phyloP scores from a whole-genome alignment of 2,888 invertebrate genomes.

The Microplitis manilae region DNA sequence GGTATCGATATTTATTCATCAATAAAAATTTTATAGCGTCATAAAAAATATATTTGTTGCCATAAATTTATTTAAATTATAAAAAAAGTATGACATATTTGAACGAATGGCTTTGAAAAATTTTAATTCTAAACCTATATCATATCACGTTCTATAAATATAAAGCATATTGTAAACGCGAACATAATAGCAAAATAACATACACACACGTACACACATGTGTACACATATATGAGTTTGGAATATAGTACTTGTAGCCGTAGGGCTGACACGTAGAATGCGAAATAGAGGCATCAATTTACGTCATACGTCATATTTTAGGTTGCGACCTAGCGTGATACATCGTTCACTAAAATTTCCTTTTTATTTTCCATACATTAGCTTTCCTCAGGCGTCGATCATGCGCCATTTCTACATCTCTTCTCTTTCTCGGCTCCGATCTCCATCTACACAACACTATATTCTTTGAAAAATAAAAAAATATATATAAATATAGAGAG shows the following conservation, averaged over 20 bases:
- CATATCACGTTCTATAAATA: not conserved
- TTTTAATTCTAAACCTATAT: not conserved
- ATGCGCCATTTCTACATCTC: conserved; percentile 45
- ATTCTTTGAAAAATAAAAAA: not conserved
- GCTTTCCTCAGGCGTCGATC: conserved; percentile 40
- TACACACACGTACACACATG: not conserved
- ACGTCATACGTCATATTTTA: conserved; percentile 38
- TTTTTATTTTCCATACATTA: conserved; percentile 25
- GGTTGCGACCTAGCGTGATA: conserved; percentile 40
- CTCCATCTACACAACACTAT: conserved; percentile 21
- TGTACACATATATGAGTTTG: not conserved
- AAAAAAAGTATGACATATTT: not conserved
- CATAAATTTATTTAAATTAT: not conserved
- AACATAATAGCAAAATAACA: not conserved
- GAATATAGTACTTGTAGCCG: not conserved
- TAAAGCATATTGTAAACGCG: not conserved
- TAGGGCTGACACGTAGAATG: conserved; percentile 31
- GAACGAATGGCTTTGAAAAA: not conserved
- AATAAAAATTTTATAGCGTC: not conserved
- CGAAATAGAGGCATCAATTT: conserved; percentile 43
- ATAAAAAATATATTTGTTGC: not conserved
- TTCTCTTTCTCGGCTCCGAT: not conserved
- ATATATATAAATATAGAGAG: not conserved
- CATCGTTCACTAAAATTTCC: conserved; percentile 41
- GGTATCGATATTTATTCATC: not conserved